Evolutionary conservation across 2,113 vertebrate species (phyloP).

Genomic region (Vulpes ferrilata): DNA sequence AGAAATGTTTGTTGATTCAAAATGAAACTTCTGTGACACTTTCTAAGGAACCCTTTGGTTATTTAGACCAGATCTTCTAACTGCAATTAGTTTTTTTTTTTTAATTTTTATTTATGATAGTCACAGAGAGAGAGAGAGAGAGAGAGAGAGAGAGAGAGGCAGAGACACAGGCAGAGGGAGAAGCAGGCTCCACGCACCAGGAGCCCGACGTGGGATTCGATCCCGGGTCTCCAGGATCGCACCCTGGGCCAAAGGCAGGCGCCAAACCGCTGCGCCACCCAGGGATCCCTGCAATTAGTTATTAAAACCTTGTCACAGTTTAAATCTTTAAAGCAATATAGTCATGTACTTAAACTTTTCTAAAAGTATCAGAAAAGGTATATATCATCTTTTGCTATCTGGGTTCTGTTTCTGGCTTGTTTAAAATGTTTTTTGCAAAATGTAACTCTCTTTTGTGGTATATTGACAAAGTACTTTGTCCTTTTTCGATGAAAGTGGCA

Average conservation of each 20-base stretch:
- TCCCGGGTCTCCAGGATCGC: too few species aligned
- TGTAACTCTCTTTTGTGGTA: slow-evolving; percentile 43
- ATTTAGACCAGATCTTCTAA: slow-evolving; percentile 40
- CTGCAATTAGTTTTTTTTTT: slow-evolving; percentile 28
- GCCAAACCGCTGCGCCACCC: too few species aligned
- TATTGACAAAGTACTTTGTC: not conserved
- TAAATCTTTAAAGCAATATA: slow-evolving; percentile 49
- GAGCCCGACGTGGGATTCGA: too few species aligned
- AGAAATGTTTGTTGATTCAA: not conserved
- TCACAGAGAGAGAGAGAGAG: too few species aligned
- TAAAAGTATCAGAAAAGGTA: slow-evolving; percentile 51
- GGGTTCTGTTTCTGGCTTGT: slow-evolving; percentile 22
- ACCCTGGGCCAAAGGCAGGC: too few species aligned
- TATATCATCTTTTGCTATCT: not conserved
- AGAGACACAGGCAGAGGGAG: too few species aligned
- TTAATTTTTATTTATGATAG: too few species aligned
- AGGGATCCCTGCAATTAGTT: slow-evolving; percentile 28
- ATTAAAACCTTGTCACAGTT: not conserved
- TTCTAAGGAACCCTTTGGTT: not conserved
- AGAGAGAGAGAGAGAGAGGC: too few species aligned
- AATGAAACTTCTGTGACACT: slow-evolving; percentile 21
- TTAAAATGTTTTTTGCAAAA: not conserved
- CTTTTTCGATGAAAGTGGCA: not conserved
- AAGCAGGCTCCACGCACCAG: too few species aligned
- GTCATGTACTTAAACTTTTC: slow-evolving; percentile 25